phyloP scores from a whole-genome alignment of 2,888 invertebrate species.

The Tetragnatha montana region DNA sequence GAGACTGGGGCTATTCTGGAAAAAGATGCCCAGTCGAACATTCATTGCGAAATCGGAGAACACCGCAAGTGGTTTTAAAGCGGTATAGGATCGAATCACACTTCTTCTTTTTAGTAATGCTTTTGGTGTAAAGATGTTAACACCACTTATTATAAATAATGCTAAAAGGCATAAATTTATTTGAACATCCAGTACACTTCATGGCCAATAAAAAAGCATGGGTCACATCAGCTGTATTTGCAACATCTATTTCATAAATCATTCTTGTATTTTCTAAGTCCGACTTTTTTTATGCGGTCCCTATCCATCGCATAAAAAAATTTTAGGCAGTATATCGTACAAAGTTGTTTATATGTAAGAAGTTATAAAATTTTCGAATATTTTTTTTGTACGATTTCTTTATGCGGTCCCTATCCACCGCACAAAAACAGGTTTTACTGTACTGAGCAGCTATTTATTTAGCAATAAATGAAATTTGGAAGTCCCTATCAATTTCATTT shows the following conservation, averaged over 20 bases:
- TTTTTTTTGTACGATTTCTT: too few relatives aligned
- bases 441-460: background rate
- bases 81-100: slow-evolving; percentile 45
- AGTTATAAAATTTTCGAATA: too few relatives aligned
- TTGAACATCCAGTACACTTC: slow-evolving; percentile 21
- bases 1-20: slow-evolving; percentile 31
- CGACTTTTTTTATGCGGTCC: background rate
- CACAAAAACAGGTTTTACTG: too few relatives aligned
- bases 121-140: slow-evolving; percentile 42
- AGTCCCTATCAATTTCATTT: too few relatives aligned
- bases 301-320: too few relatives aligned
- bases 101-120: slow-evolving; percentile 52
- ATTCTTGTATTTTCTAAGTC: slow-evolving; percentile 14
- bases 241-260: slow-evolving; percentile 44
- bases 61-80: slow-evolving; percentile 59
- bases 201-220: slow-evolving; percentile 49
- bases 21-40: slow-evolving; percentile 31
- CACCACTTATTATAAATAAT: slow-evolving; percentile 32
- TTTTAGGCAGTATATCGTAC: too few relatives aligned
- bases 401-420: too few relatives aligned
- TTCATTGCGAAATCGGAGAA: slow-evolving; percentile 41
- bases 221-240: slow-evolving; percentile 35
- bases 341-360: too few relatives aligned
- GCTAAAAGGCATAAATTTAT: slow-evolving; percentile 30
- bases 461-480: too few relatives aligned